These are phyloP conservation scores for Battus philenor DNA, from an alignment of 1,140 invertebrate species.

Conservation along the genomic window DNA sequence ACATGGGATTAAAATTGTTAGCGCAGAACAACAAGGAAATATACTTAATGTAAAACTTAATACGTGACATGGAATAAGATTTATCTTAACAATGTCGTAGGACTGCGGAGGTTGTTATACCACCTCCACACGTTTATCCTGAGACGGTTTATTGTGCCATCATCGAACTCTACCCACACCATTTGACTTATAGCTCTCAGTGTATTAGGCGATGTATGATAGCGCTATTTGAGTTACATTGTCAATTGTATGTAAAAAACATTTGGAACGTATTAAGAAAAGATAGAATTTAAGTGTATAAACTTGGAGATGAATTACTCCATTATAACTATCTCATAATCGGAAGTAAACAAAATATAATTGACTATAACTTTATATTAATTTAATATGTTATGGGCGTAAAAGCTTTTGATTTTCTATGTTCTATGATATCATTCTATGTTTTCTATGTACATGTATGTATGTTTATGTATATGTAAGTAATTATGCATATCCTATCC, in stretches of 20 bases:
- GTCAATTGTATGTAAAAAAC: constrained; percentile 11
- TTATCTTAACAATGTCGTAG: constrained; percentile 16
- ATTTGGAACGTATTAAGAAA: background rate
- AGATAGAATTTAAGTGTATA: background rate
- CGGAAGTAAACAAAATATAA: too few species aligned
- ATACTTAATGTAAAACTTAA: constrained; percentile 13
- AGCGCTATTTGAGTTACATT: background rate
- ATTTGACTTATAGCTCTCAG: constrained; percentile 8
- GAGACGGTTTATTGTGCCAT: constrained; percentile 12
- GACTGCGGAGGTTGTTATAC: constrained; percentile 7
- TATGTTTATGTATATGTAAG: background rate
- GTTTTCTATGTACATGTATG: too few species aligned
- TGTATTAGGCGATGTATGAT: constrained; percentile 5
- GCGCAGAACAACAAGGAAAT: constrained; percentile 9
- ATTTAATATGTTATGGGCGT: background rate
- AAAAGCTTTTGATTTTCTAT: too few species aligned
- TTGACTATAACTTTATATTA: too few species aligned
- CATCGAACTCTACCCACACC: constrained; percentile 16
- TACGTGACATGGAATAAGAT: constrained; percentile 16
- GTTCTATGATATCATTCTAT: background rate
- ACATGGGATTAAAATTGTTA: constrained; percentile 11
- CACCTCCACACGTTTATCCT: constrained; percentile 4
- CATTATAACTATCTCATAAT: background rate
- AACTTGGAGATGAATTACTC: background rate
- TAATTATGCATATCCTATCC: background rate